Evolutionary conservation across 2,797 vertebrate species (phyloP), one percentile per base, ranked within the genome.

Genomic region (Bradypodion pumilum): DNA sequence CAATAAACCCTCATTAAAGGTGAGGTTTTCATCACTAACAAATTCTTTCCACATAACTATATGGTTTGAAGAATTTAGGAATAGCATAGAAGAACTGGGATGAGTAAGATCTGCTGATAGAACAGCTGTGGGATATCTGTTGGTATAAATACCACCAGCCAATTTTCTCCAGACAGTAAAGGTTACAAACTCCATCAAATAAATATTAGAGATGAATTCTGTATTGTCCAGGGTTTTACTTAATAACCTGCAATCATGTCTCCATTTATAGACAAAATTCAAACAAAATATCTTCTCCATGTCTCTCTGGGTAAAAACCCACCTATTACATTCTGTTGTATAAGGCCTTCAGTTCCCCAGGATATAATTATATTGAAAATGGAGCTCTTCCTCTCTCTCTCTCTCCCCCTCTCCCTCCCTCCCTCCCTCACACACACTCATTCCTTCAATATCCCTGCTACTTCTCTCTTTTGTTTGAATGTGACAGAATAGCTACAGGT

Each of bases 241-340:
- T 77, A 78, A 35, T 73, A 81, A 72, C 56, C 37, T 81, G 65
- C 76, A 81, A 85, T 76, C 66, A 63, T 72, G 69, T 72, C 66
- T 81, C 79, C 25, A 52, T 76, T 76, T 52, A 40, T 65, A 78
- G 46, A 70, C 52, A 73, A 29, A 56, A 73, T 82, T 72, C 68
- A 72, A 52, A 13, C 56, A 72, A 82, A 78, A 49, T 65, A 70
- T 66, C 27, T 44, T 80, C 49, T 56, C 42, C 35, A 7, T 42
- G 10, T 42, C n/a, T 62, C 4, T 76, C 4, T 37, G 49, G 40
- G 40, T 73, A n/a, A 70, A 59, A 21, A n/a, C 25, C 12, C 15
- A 35, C 23, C 3, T 7, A 76, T 65, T 72, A 78, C 60, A 74
- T 21, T 27, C 59, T 42, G 59, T 25, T 2, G 7, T 40, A 46